phyloP scores from a whole-genome alignment of 2,888 invertebrate species.

The Megamerina dolium region DNA sequence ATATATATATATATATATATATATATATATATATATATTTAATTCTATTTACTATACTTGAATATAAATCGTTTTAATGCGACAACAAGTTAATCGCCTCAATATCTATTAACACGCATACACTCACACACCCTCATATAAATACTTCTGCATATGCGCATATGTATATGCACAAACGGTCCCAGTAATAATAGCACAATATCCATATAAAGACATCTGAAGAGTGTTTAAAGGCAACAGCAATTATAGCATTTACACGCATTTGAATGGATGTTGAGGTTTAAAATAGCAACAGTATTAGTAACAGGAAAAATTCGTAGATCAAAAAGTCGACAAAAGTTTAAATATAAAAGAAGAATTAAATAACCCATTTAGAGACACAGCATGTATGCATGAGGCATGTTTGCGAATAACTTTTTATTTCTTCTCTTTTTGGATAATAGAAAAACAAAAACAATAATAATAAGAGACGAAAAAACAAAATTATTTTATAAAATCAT shows the following conservation, averaged over 20 bases:
- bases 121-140: too few relatives aligned
- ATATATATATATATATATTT: not conserved
- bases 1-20: not conserved
- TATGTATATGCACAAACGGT: not conserved
- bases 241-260: not conserved
- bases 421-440: not conserved
- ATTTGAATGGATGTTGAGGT: not conserved
- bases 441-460: too few relatives aligned
- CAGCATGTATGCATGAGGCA: not conserved
- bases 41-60: too few relatives aligned
- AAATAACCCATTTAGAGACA: not conserved
- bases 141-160: too few relatives aligned
- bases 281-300: not conserved
- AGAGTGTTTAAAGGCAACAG: not conserved
- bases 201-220: too few relatives aligned
- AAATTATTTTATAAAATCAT: too few relatives aligned
- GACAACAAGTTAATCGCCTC: not conserved
- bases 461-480: too few relatives aligned
- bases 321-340: not conserved
- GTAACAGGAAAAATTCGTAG: not conserved
- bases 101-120: too few relatives aligned
- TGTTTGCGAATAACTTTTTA: not conserved
- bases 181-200: not conserved
- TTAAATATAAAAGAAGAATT: not conserved
- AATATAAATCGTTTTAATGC: too few relatives aligned